Evolutionary conservation across 2,888 invertebrate genomes (phyloP).

Genomic region (Kryphioiulus occultus): DNA sequence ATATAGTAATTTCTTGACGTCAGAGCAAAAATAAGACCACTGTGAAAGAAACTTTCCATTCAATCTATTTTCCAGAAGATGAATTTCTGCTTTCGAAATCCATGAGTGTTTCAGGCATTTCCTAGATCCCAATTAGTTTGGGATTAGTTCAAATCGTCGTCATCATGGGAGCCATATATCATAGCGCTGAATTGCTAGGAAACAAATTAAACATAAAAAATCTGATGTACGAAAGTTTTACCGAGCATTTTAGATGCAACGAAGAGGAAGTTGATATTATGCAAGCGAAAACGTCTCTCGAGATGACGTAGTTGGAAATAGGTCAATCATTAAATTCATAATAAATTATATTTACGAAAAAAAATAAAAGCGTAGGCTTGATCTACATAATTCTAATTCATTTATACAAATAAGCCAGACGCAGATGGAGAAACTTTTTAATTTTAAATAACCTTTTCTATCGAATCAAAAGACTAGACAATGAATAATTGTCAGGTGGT

Average conservation of each 20-base stretch:
- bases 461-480: too few relatives aligned
- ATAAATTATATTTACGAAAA: neutral
- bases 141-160: slow-evolving; percentile 6
- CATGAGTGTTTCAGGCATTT: neutral
- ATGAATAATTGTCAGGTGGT: too few relatives aligned
- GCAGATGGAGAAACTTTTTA: neutral
- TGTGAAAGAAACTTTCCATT: neutral
- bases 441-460: neutral
- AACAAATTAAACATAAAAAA: neutral
- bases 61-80: neutral
- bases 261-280: neutral
- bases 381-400: neutral
- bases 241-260: neutral
- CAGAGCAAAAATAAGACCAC: neutral
- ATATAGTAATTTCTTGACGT: slow-evolving; percentile 3
- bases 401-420: neutral
- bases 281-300: neutral
- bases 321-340: neutral
- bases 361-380: neutral
- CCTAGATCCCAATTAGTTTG: neutral
- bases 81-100: neutral
- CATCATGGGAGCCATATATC: neutral
- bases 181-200: neutral
- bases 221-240: neutral
- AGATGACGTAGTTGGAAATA: neutral